Percentiles rank a stretch among this genome's conserved stretches.
These are phyloP conservation scores for Lycia hirtaria DNA, from an alignment of 2,888 invertebrate genomes.

Conservation along the genomic window DNA sequence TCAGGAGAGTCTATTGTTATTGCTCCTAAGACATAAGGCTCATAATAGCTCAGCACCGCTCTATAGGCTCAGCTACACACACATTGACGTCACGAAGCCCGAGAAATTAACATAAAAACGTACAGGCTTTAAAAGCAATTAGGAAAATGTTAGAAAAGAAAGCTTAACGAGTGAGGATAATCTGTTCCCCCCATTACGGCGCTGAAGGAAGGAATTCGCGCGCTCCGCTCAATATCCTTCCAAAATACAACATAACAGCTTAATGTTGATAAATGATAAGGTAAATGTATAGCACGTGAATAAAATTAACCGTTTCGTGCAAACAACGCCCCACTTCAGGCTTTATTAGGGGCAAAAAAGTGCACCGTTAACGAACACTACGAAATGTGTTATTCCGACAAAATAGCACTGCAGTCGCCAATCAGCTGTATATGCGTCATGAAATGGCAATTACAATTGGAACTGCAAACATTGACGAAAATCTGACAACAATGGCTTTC, in stretches of 20 bases:
- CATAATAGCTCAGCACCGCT: constrained; percentile 8
- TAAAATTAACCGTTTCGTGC: neutral
- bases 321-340: constrained; percentile 15
- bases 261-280: constrained; percentile 13
- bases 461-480: constrained; percentile 33
- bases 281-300: constrained; percentile 7
- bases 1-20: constrained; percentile 14
- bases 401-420: constrained; percentile 32
- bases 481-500: neutral
- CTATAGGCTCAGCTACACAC: constrained; percentile 5
- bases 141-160: constrained; percentile 25
- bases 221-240: constrained; percentile 4
- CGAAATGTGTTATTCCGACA: constrained; percentile 29
- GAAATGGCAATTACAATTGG: constrained; percentile 37
- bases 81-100: constrained; percentile 28
- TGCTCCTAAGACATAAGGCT: constrained; percentile 14
- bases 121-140: constrained; percentile 28
- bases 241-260: neutral
- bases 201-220: constrained; percentile 13
- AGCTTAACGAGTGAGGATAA: constrained; percentile 21
- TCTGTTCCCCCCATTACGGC: constrained; percentile 11
- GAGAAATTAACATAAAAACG: constrained; percentile 25
- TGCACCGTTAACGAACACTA: neutral
- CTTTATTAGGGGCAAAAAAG: neutral
- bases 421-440: constrained; percentile 38